Base-by-base conservation (phyloP, 2,113 vertebrate species). In the Equus quagga region DNA sequence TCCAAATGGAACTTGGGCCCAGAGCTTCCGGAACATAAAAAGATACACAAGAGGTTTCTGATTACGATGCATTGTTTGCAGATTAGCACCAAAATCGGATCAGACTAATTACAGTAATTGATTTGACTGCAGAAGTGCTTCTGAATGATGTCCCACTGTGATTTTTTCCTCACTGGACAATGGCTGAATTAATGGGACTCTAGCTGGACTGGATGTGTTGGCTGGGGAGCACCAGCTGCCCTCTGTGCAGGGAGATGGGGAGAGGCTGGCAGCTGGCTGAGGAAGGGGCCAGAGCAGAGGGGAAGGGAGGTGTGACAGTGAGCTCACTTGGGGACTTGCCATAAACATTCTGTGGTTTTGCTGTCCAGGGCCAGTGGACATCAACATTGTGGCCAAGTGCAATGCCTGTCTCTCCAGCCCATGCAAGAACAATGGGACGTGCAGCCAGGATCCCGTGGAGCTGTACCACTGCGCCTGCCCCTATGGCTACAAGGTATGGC, bases 361-460 rank as follows among this genome's bases (percentile, higher is more conserved):
- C 92, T 70, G 49, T 98, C 9, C 98, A 99, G 99, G 99, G 58
- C 99, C 99, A 0, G 98, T 98, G 91, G 99, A 99, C 97, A 98
- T 99, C 97, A 98, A 87, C 95, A 98, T 99, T 0, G 97, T 98
- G 97, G 99, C 99, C 85, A 99, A 99, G 98, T 99, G 99, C 73
- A 99, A 99, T 67, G 99, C 99, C 97, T 99, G 99, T 98, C 98
- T 99, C 96, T 99, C 99, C 79, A 96, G 91, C 8, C 99, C 99
- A 0, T 99, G 99, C 97, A 99, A 99, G 98, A 99, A 99, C 98
- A 99, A 99, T 0, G 99, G 99, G 24, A 99, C 99, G 0, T 99
- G 99, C 97, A 99, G 98, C 95, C 99, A 98, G 31, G 99, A 99
- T 33, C 97, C 98, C 0, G 98, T 98, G 80, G 99, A 99, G 72